A percentile compares a stretch with the other conserved stretches of the same genome.
These are phyloP conservation scores for Pharmacophagus antenor DNA, from an alignment of 2,888 invertebrate species.

Conservation along the genomic window DNA sequence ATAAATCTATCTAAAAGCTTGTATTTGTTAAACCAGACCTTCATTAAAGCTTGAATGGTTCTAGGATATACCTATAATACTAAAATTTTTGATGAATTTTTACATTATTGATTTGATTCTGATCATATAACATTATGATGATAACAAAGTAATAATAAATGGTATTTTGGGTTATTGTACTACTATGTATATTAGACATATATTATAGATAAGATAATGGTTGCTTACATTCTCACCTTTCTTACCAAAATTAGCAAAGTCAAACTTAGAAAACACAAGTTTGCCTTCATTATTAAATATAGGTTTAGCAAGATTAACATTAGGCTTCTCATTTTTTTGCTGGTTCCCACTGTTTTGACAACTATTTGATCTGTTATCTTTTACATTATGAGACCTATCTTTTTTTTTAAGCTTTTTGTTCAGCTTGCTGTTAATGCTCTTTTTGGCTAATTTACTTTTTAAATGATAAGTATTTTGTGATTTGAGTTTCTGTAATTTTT, in stretches of 20 bases:
- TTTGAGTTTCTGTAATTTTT: constrained; percentile 82
- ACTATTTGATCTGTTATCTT: constrained; percentile 43
- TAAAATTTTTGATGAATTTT: background rate
- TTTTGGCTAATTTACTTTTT: constrained; percentile 84
- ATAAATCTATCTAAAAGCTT: too few relatives aligned
- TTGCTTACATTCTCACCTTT: constrained; percentile 59
- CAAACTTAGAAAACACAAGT: constrained; percentile 95
- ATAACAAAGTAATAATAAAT: too few relatives aligned
- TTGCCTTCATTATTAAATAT: constrained; percentile 92
- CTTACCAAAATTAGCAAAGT: constrained; percentile 87
- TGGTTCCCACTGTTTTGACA: constrained; percentile 31
- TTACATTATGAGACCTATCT: constrained; percentile 65
- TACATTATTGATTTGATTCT: background rate
- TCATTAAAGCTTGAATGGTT: too few relatives aligned
- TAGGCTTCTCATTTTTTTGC: constrained; percentile 48
- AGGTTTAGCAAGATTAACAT: constrained; percentile 81
- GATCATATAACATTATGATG: background rate
- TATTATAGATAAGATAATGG: background rate
- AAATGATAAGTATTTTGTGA: constrained; percentile 82
- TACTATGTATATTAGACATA: too few relatives aligned
- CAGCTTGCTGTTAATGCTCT: constrained; percentile 83
- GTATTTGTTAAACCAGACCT: too few relatives aligned
- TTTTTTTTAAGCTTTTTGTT: constrained; percentile 84
- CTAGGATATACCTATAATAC: too few relatives aligned
- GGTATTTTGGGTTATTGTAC: background rate